Evolutionary conservation across 2,888 invertebrate genomes (phyloP), one percentile per base, ranked within the genome.

Genomic region (Drosophila robusta): DNA sequence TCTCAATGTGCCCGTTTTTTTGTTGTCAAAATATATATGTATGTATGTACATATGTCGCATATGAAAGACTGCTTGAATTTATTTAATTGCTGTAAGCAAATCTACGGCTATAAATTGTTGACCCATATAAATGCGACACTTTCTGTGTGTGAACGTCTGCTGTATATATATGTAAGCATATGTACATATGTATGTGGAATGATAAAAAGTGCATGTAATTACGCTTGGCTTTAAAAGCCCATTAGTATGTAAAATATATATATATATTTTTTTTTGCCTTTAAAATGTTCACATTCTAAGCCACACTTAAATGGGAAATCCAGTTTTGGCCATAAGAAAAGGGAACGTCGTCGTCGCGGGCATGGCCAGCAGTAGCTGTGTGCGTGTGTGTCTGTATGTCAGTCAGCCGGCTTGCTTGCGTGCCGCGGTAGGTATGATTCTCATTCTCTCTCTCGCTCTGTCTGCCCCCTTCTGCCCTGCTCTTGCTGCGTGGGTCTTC

Each of bases 161-260:
- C 22, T 50, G 16, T 42, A 6, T 22, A 6, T 24, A 36, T 24
- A 36, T 18, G n/a, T 62, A 41, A 18, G 18, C 18, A 18, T 18
- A 18, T 16, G 24, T 38, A 18, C n/a, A 18, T 52, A 8, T 9
- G n/a, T 52, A 29, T 62, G 34, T 50, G 12, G 60, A 50, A 66
- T 75, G 71, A 87, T 89, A 89, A 84, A 78, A 86, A 86, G 60
- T 88, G 89, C 89, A 88, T 82, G 87, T 82, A 88, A 82, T 86
- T 82, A 88, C 73, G 58, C 69, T 75, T 64, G 60, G 78, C 68
- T 88, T 86, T 69, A 75, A 82, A 83, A 79, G 63, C 54, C 70
- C 73, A 82, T 86, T 88, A 69, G 80, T 80, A 86, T 88, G 83
- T 83, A 80, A 76, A 86, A 70, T 56, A 44, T 36, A 34, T 34